phyloP scores from a whole-genome alignment of 1,140 invertebrate genomes.

The Meloidogyne chitwoodi region DNA sequence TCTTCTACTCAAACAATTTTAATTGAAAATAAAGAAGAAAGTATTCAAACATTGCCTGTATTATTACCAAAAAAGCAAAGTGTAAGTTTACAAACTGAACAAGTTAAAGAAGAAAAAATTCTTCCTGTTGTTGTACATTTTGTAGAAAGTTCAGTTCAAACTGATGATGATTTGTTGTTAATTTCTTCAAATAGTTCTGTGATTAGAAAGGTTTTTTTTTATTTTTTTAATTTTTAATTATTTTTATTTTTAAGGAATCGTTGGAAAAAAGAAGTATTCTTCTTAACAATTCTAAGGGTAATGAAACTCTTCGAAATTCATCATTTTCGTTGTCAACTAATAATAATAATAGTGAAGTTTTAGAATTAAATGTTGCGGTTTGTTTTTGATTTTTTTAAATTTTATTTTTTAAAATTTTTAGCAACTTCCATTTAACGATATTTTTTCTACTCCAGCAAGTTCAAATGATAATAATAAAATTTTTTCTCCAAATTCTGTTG shows the following conservation, averaged over 20 bases:
- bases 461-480: neutral
- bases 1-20: neutral
- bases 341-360: neutral
- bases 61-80: neutral
- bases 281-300: neutral
- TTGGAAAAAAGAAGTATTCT: neutral
- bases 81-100: neutral
- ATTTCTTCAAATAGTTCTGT: neutral
- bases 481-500: neutral
- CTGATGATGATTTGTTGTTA: neutral
- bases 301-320: neutral
- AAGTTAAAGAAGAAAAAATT: neutral
- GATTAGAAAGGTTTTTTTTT: neutral
- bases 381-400: neutral
- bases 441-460: neutral
- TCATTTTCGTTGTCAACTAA: neutral
- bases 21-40: neutral
- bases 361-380: conserved; percentile 20
- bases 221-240: neutral
- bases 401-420: neutral
- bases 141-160: neutral
- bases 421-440: neutral
- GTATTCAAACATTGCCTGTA: neutral
- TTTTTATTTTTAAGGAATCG: neutral
- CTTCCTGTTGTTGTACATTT: neutral